Evolutionary conservation across 2,888 invertebrate species (phyloP), one percentile per base, ranked within the genome.

Genomic region (Parapristionchus giblindavisi): DNA sequence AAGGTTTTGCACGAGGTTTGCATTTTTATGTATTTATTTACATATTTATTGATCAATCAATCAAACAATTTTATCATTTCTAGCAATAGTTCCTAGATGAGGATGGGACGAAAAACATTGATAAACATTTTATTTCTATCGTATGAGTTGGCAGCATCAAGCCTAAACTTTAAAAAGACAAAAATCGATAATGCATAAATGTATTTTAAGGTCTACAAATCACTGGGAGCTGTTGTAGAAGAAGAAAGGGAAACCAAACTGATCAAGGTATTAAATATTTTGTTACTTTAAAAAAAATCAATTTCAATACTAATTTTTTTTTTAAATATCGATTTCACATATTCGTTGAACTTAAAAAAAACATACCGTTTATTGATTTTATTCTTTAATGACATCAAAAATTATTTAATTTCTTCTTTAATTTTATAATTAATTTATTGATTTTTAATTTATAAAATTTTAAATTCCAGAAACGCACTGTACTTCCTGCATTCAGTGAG

Each of bases 1-100:
- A 66, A 66, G 36, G 66, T 66, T 4, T 52, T 66, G 32, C 51
- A 66, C 27, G 66, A 66, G 66, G 66, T 66, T 17, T 6, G 43
- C 43, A 43, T 43, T 43, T 43, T 43, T 17, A 43, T 14, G 11
- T 14, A 14, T 17, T 43, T 14, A 17, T 14, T 17, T 43, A 43
- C 43, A 14, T 43, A 43, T 8, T 17, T 8, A 43, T 43, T 43
- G 11, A 17, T 14, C 8, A 43, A 17, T 43, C 43, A 14, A 17
- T 43, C 11, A 43, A 17, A 8, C 17, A 43, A n/a, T n/a, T 43
- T 43, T 43, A 56, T 52, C 11, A 52, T 24, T 52, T 24, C n/a
- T 43, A 8, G 11, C 17, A 8, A 8, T 8, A 43, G 17, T 43
- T 17, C 8, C 8, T 11, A 8, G 43, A 43, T 43, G 43, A 17